A percentile compares a stretch with the other conserved stretches of the same genome.
Conservation (phyloP, 2,797 vertebrate genomes). For the Delichon dasypus region DNA sequence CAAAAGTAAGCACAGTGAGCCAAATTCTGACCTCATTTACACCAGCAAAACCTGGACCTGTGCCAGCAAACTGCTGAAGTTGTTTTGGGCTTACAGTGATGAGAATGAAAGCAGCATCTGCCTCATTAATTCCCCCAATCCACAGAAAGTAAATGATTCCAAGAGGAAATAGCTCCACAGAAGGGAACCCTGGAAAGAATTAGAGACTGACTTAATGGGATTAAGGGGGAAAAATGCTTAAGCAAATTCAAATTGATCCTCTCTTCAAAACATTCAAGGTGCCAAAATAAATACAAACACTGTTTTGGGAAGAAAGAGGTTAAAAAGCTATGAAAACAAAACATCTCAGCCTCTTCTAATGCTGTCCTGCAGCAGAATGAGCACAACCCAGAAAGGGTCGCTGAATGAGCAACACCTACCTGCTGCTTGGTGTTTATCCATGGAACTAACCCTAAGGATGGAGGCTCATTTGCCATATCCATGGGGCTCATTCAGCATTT, state of each 20-base stretch:
- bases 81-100: conserved; percentile 55
- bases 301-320: conserved; percentile 73
- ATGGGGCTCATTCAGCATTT: not conserved
- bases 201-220: conserved; percentile 71
- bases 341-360: conserved; percentile 35
- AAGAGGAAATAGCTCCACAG: conserved; percentile 72
- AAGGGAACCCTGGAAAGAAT: conserved; percentile 74
- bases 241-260: conserved; percentile 53
- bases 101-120: conserved; percentile 65
- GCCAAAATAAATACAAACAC: conserved; percentile 67
- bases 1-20: conserved; percentile 26
- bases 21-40: conserved; percentile 54
- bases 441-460: not conserved
- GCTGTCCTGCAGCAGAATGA: conserved; percentile 1
- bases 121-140: conserved; percentile 64
- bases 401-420: not conserved
- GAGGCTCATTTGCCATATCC: not conserved
- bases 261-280: conserved; percentile 18
- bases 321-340: conserved; percentile 72
- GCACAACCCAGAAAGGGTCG: not conserved
- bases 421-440: not conserved
- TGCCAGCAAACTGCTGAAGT: conserved; percentile 50
- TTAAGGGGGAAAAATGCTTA: conserved; percentile 66
- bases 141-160: conserved; percentile 68
- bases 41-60: conserved; percentile 5